A percentile compares a stretch with the other conserved stretches of the same genome.
Conservation (phyloP, 2,797 vertebrate species). For the Scolopax bukidnonensis region DNA sequence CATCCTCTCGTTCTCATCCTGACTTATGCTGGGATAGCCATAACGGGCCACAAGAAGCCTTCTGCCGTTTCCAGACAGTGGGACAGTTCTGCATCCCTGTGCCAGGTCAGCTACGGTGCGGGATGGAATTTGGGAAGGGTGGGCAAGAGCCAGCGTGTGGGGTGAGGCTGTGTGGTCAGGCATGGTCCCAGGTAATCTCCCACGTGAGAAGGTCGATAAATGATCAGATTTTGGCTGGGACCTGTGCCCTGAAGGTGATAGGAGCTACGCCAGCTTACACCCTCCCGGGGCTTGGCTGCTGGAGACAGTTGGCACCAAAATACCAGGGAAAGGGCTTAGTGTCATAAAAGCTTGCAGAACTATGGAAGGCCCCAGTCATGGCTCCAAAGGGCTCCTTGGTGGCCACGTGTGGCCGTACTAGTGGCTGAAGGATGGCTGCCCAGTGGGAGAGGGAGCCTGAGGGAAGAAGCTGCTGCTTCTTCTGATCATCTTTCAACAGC, state of each 20-base stretch:
- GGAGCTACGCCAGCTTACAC: background rate
- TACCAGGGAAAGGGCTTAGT: background rate
- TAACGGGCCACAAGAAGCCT: background rate
- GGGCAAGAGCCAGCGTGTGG: fast-evolving
- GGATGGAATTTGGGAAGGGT: background rate
- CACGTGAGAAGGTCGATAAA: background rate
- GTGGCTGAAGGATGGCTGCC: background rate
- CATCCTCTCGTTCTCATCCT: background rate
- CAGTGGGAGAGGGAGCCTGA: background rate
- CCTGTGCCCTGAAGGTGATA: background rate
- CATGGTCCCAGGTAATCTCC: background rate
- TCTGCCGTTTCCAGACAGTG: fast-evolving
- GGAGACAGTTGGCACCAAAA: background rate
- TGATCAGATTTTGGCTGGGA: background rate
- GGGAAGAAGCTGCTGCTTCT: background rate
- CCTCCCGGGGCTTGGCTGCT: background rate
- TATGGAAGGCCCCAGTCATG: background rate
- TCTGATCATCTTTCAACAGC: background rate
- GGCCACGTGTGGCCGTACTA: fast-evolving
- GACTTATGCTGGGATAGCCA: fast-evolving
- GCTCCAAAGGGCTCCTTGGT: background rate
- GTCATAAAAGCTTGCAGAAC: background rate
- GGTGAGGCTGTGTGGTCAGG: background rate
- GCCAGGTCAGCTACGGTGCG: background rate
- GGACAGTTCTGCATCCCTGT: background rate